Base-by-base conservation (phyloP, 2,113 vertebrate genomes). In the Urocynchramus pylzowi region DNA sequence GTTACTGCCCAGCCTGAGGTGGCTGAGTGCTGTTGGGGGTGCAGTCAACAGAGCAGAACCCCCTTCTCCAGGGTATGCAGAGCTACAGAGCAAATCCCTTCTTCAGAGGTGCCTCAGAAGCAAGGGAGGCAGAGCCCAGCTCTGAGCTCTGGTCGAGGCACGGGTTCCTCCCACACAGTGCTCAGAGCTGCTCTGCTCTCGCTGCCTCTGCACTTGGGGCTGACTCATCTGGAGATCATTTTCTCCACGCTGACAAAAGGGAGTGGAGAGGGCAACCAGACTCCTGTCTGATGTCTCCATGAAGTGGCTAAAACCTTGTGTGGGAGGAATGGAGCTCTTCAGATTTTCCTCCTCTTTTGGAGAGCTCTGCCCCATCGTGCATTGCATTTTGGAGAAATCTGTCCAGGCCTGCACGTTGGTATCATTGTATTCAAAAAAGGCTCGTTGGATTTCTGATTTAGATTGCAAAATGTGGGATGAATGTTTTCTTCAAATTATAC, bases 201-300 rank as follows among this genome's bases (percentile, higher is more conserved):
- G 6, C 33, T 89, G 52, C 74, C 42, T 84, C 74, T 93, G 86
- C 15, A 95, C 68, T 26, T 81, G 69, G 37, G 90, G 78, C 85
- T 87, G 95, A 95, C 87, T 95, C 96, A 93, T 95, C 93, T 97
- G 95, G 89, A 92, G 89, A 87, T 93, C 68, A 90, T 97, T 95
- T 95, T 95, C 89, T 95, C 80, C 59, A 56, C 60, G 16, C 35
- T 93, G 80, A 93, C 91, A 92, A 80, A 88, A 81, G 84, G 73
- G 89, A 90, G 86, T 76, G 65, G 75, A 44, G 37, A 89, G 83
- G 76, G 81, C 65, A 93, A 49, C 68, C 45, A 84, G 64, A 10
- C 73, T 93, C 15, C 71, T 95, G 92, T 73, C 90, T 93, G 89
- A 84, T 89, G 84, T 63, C 80, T 95, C 73, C 86, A 4, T 77